Base-by-base conservation (phyloP, 2,113 vertebrate genomes). In the Hydrolagus affinis region DNA sequence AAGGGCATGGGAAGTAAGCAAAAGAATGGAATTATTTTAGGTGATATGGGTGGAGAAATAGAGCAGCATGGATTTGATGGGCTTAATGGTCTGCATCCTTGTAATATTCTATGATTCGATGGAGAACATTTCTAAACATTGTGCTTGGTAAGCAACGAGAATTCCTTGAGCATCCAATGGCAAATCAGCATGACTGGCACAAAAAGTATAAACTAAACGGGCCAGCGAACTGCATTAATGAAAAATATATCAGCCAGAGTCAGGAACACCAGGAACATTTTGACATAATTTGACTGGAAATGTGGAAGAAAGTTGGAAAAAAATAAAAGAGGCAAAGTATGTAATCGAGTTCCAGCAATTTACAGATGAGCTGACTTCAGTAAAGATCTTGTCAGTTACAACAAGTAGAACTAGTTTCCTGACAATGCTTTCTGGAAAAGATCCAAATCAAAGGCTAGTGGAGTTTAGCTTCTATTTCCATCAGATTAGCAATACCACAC, bases 311-410 rank as follows among this genome's bases (percentile, higher is more conserved):
- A 80, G 25, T 78, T 14, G 17, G 17, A 64, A 60, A 62, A 60
- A 64, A 69, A 12, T 69, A 69, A 69, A 8, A 17, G 77, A 12
- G 15, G 60, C 32, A 66, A 80, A 64, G 17, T 25, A 15, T 28
- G 60, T 62, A 80, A 62, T 28, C 59, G 7, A 1, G 23, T 80
- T 64, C 23, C 19, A 80, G 2, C 4, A 80, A 80, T 80, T 62
- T 80, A 80, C 59, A 80, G 60, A 80, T 4, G 77, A 64, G 77
- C 57, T 80, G 77, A 80, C 77, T 64, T 80, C 77, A 80, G 77
- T 80, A 80, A 78, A 23, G 75, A 78, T 56, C 57, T 78, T 78
- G 57, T 44, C 75, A 77, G n/a, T 15, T 25, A 23, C 57, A 77
- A 80, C 23, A 80, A 80, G 77, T 80, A 80, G 14, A 80, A 64